Conservation (phyloP, 2,888 invertebrate species). For the Drosophila vallismaia region DNA sequence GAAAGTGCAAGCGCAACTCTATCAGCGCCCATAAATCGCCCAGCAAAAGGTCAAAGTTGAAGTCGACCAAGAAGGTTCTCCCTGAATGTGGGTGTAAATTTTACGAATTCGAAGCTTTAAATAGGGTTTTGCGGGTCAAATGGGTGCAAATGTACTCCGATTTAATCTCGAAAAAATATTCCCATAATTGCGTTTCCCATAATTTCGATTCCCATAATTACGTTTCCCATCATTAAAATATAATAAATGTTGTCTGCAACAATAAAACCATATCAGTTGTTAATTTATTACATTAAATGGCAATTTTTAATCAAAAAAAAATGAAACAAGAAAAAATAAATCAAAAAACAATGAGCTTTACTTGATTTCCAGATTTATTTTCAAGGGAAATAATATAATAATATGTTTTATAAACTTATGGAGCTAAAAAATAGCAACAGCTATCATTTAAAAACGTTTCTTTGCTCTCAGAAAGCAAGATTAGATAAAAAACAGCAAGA, state of each 20-base stretch:
- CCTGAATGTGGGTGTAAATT: too few relatives aligned
- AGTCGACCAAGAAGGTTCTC: neutral
- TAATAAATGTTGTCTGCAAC: neutral
- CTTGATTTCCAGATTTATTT: neutral
- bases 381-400: neutral
- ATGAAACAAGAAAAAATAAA: too few relatives aligned
- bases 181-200: neutral
- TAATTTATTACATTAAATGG: neutral
- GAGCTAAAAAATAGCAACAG: neutral
- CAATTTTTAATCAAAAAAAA: neutral
- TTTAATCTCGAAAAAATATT: neutral
- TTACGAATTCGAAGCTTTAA: slow-evolving; percentile 12
- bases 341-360: too few relatives aligned
- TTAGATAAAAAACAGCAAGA: slow-evolving; percentile 16
- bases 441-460: slow-evolving; percentile 7
- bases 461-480: slow-evolving; percentile 8
- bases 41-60: slow-evolving; percentile 62
- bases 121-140: neutral
- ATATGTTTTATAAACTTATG: too few relatives aligned
- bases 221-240: neutral
- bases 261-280: neutral
- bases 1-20: slow-evolving; percentile 46
- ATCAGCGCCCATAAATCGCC: slow-evolving; percentile 57
- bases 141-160: too few relatives aligned
- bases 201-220: neutral